Evolutionary conservation across 2,113 vertebrate species (phyloP).

Genomic region (Polyodon spathula): DNA sequence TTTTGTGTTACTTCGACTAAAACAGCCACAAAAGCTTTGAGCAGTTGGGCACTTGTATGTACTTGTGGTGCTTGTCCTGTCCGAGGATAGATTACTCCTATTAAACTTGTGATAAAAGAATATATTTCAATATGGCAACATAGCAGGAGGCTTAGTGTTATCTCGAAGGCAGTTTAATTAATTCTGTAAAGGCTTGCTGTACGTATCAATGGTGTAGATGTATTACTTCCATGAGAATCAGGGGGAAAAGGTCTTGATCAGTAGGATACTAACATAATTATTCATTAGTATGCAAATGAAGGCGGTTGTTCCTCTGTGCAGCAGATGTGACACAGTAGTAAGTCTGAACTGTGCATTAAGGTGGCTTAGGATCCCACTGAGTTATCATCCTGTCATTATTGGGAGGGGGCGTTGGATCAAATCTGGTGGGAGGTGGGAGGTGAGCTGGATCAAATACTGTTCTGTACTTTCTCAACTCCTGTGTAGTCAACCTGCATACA

Average conservation of each 20-base stretch:
- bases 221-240: not conserved
- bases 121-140: not conserved
- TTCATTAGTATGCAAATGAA: conserved; percentile 1
- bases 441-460: too few species aligned
- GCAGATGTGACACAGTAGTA: conserved; percentile 5
- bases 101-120: not conserved
- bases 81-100: not conserved
- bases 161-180: not conserved
- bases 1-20: too few species aligned
- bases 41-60: too few species aligned
- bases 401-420: not conserved
- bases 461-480: too few species aligned
- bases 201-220: not conserved
- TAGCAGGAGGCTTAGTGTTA: not conserved
- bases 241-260: not conserved
- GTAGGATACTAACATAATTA: not conserved
- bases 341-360: not conserved
- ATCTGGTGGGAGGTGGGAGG: not conserved
- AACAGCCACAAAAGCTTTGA: too few species aligned
- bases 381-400: not conserved
- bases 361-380: not conserved
- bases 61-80: not conserved
- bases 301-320: not conserved
- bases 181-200: not conserved
- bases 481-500: too few species aligned